phyloP scores from a whole-genome alignment of 53 echinoderm and acorn worm species.

The Crossaster papposus region DNA sequence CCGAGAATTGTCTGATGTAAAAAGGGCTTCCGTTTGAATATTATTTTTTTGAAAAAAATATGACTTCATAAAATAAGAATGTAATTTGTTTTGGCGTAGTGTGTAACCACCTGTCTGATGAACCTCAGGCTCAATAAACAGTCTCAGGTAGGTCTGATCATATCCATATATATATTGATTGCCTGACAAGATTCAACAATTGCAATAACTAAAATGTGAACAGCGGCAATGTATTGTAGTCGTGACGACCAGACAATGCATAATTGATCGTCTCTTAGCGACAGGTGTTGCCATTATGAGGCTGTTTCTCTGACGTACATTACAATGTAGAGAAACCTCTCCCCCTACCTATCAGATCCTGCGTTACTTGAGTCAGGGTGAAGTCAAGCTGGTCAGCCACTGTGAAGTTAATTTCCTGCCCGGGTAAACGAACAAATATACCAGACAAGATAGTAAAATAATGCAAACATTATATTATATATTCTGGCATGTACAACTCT shows the following conservation, averaged over 20 bases:
- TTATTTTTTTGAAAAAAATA: too few species aligned
- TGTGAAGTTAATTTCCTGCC: slow-evolving; percentile 75
- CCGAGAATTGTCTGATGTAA: too few species aligned
- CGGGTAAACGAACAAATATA: not conserved
- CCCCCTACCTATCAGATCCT: slow-evolving; percentile 64
- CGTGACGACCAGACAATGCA: not conserved
- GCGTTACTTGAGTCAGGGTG: slow-evolving; percentile 69
- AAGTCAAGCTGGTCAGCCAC: slow-evolving; percentile 67
- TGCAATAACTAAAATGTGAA: not conserved
- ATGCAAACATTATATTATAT: too few species aligned
- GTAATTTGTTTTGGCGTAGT: too few species aligned
- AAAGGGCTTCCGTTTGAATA: too few species aligned
- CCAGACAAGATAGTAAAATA: not conserved
- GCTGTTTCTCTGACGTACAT: not conserved
- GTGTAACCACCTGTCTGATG: not conserved
- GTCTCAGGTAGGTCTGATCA: too few species aligned
- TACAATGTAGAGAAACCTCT: too few species aligned
- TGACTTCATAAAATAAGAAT: too few species aligned
- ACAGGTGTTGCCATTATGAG: not conserved
- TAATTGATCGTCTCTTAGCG: not conserved
- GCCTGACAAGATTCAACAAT: too few species aligned
- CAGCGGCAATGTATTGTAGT: not conserved
- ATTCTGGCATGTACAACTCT: too few species aligned
- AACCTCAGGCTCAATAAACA: too few species aligned
- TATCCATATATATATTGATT: too few species aligned